A percentile compares a stretch with the other conserved stretches of the same genome.
Conservation (phyloP, 2,888 invertebrate genomes). For the Drosophila peninsularis region DNA sequence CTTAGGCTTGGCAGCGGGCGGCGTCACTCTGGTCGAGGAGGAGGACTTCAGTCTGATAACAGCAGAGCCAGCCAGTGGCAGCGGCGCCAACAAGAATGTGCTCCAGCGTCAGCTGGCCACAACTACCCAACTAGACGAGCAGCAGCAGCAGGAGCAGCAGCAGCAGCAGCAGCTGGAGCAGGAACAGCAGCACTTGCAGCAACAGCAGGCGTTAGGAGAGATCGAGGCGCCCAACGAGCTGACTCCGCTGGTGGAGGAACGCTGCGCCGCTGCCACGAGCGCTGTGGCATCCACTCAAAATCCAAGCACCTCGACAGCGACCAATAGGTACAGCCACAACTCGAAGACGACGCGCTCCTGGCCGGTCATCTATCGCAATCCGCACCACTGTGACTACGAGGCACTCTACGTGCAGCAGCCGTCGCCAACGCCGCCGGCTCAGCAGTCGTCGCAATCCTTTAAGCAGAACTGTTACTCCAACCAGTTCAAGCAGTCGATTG, state of each 20-base stretch:
- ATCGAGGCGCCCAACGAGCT: slow-evolving; percentile 75
- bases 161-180: slow-evolving; percentile 22
- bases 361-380: slow-evolving; percentile 85
- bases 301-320: slow-evolving; percentile 30
- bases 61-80: slow-evolving; percentile 51
- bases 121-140: slow-evolving; percentile 59
- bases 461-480: slow-evolving; percentile 83
- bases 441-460: slow-evolving; percentile 64
- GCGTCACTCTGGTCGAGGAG: slow-evolving; percentile 82
- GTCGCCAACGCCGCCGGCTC: slow-evolving; percentile 14
- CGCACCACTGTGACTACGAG: slow-evolving; percentile 84
- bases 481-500: slow-evolving; percentile 82
- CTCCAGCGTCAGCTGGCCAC: slow-evolving; percentile 79
- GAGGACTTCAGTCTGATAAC: slow-evolving; percentile 82
- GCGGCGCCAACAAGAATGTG: slow-evolving; percentile 66
- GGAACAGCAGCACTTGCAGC: slow-evolving; percentile 38
- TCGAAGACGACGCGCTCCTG: slow-evolving; percentile 84
- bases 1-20: slow-evolving; percentile 54
- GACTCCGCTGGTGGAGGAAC: slow-evolving; percentile 73
- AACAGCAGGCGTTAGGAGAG: slow-evolving; percentile 43
- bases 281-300: slow-evolving; percentile 27
- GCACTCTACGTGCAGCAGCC: slow-evolving; percentile 81
- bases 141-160: slow-evolving; percentile 43
- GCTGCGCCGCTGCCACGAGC: slow-evolving; percentile 48
- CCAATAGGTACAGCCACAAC: slow-evolving; percentile 82